Base-by-base conservation (phyloP, 2,888 invertebrate species). In the Timema podura region DNA sequence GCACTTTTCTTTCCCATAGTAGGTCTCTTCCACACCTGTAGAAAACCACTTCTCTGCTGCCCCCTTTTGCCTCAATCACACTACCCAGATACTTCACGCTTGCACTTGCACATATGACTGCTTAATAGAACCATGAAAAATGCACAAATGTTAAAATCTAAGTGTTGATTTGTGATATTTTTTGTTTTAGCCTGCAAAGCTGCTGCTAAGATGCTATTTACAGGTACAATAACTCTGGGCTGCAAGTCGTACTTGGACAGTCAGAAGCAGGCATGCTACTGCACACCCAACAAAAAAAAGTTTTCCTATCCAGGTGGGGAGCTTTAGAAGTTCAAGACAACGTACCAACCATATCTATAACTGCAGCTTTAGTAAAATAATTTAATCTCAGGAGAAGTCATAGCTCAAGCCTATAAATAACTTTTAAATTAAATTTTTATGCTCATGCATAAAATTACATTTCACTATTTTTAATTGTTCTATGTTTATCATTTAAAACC, bases 181-280 rank as follows among this genome's bases (percentile, higher is more conserved):
- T 71, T 75, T 75, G 73, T 85, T 85, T 70, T 81, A 90, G 92
- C 91, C 70, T 96, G 96, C 78, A 93, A 94, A 82, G 90, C 87
- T 15, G 91, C 92, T 49, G 92, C 95, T 0, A 95, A 95, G 80
- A 83, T 95, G 81, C 83, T 96, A 30, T 95, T 90, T 79, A 92
- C 93, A 0, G 93, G 93, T 11, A 94, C 95, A 0, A 81, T 92
- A 64, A 90, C 94, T 8, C 82, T 96, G 3, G 96, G 96, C 0
- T 96, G 96, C 78, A 92, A 92, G 78, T 88, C 94, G 44, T 96
- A 89, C 80, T 84, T 91, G 74, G 91, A 95, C 81, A 89, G 95
- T 0, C 96, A 96, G 80, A 85, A 87, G 76, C 84, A 89, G 73
- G 92, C 95, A 0, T 96, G 96, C 77, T 91, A 88, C 75, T 96